These are phyloP conservation scores for Bubo scandiacus DNA, from an alignment of 2,113 vertebrate genomes.

Conservation along the genomic window DNA sequence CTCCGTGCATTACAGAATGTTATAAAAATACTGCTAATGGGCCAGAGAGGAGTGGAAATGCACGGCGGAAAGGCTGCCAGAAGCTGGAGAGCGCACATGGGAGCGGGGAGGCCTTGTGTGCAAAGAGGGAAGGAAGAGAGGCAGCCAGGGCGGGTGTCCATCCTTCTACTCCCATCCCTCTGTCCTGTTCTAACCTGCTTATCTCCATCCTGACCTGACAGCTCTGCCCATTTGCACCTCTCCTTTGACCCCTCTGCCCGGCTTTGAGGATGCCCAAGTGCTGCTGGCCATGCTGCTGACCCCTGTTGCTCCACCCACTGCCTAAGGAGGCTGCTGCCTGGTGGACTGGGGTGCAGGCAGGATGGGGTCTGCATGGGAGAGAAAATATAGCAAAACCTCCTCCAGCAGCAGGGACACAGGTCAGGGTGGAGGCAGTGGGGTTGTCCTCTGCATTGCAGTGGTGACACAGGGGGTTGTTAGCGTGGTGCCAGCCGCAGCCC, in stretches of 20 bases:
- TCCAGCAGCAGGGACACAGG: not conserved
- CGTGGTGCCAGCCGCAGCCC: not conserved
- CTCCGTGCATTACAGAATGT: constrained; percentile 46
- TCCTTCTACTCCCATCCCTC: not conserved
- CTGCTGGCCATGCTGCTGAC: not conserved
- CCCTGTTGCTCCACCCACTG: not conserved
- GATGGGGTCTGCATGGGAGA: not conserved
- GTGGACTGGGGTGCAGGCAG: not conserved
- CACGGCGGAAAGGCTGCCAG: constrained; percentile 42
- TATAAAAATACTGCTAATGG: constrained; percentile 70
- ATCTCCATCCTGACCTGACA: rapidly evolving
- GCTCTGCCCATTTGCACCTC: not conserved
- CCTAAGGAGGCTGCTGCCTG: not conserved
- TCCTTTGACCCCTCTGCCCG: not conserved
- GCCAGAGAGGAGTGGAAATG: constrained; percentile 65
- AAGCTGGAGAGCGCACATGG: constrained; percentile 14
- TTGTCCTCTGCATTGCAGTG: rapidly evolving
- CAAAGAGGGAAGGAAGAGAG: not conserved
- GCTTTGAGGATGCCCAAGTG: not conserved
- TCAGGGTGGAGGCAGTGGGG: not conserved
- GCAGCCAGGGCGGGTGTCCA: not conserved
- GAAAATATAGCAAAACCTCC: not conserved
- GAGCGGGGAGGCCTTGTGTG: constrained; percentile 22
- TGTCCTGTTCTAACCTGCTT: not conserved
- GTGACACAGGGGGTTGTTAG: rapidly evolving